phyloP scores from a whole-genome alignment of 2,888 invertebrate species.

The Leptopilina syphax region DNA sequence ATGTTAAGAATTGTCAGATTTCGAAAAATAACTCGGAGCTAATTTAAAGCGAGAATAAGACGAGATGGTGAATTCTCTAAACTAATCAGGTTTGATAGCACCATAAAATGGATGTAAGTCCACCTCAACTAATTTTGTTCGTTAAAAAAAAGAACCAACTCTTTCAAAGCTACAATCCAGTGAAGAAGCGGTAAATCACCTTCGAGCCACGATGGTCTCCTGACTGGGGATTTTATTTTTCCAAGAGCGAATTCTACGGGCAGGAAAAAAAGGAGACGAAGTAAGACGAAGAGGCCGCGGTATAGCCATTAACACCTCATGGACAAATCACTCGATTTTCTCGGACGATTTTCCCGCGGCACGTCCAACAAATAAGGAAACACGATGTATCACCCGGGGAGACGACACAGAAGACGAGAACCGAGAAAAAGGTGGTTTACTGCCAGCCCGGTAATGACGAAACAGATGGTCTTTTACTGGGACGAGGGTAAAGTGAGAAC shows the following conservation, averaged over 20 bases:
- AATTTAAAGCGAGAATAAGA: background rate
- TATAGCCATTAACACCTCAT: slow-evolving; percentile 73
- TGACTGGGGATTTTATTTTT: slow-evolving; percentile 54
- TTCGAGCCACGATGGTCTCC: slow-evolving; percentile 51
- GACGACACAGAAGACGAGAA: slow-evolving; percentile 63
- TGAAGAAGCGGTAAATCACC: slow-evolving; percentile 51
- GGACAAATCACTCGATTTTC: slow-evolving; percentile 77
- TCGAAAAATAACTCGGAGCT: background rate
- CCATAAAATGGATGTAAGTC: slow-evolving; percentile 19
- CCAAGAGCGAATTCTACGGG: slow-evolving; percentile 53
- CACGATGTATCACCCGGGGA: slow-evolving; percentile 76
- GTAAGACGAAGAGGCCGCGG: slow-evolving; percentile 17
- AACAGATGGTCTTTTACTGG: slow-evolving; percentile 75
- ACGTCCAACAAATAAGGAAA: slow-evolving; percentile 76
- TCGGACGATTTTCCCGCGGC: slow-evolving; percentile 75
- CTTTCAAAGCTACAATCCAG: background rate
- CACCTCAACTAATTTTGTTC: slow-evolving; percentile 29
- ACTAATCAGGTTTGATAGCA: slow-evolving; percentile 37
- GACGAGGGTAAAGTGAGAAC: slow-evolving; percentile 57
- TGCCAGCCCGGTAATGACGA: slow-evolving; percentile 75
- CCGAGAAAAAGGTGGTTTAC: slow-evolving; percentile 71
- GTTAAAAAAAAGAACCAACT: background rate
- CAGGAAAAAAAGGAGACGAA: slow-evolving; percentile 26
- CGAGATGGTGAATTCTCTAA: slow-evolving; percentile 2
- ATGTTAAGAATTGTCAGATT: background rate